Evolutionary conservation across 2,797 vertebrate species (phyloP), one percentile per base, ranked within the genome.

Genomic region (Myiothlypis coronata): DNA sequence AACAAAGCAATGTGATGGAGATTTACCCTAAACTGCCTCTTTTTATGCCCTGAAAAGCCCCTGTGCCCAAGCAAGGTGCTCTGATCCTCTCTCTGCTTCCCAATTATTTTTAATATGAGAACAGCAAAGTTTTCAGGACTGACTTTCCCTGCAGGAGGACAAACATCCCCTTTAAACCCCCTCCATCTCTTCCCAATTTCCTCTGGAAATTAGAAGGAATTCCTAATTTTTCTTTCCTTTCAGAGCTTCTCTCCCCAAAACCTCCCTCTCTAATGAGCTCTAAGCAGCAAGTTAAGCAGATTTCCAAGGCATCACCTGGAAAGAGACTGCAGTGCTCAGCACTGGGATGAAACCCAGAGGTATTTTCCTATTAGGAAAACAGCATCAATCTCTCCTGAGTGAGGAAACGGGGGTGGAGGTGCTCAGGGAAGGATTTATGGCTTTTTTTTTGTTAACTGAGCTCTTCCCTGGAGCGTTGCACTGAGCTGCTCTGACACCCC

Each of bases 1-100:
- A n/a, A 11, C 0, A 22, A 22, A 4, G 24, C 37, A 35, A 9
- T 4, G 0, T 2, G 2, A 32, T 0, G 4, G 49, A 41, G 43
- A n/a, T 32, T 72, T 12, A 43, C 52, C 43, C 76, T 7, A 12
- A 87, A 9, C 24, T 23, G n/a, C 12, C 32, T 23, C 41, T 20
- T 49, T 15, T n/a, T 4, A 2, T 2, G 21, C 8, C 41, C 53
- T 35, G 19, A n/a, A 64, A 43, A 68, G 7, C 32, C 2, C 3
- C 21, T 0, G 0, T 6, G 13, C 37, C 34, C 7, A 8, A 27
- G 32, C 0, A 26, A 35, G 46, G 23, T 3, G 7, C 39, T 72
- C 43, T 12, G 0, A 4, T 55, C 64, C 56, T 44, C 26, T 15
- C 3, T 0, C 2, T 7, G 26, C 8, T 77, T 64, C 41, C 61